A percentile compares a stretch with the other conserved stretches of the same genome.
Evolutionary conservation across 2,888 invertebrate genomes (phyloP).

Genomic region (Folsomia candida): DNA sequence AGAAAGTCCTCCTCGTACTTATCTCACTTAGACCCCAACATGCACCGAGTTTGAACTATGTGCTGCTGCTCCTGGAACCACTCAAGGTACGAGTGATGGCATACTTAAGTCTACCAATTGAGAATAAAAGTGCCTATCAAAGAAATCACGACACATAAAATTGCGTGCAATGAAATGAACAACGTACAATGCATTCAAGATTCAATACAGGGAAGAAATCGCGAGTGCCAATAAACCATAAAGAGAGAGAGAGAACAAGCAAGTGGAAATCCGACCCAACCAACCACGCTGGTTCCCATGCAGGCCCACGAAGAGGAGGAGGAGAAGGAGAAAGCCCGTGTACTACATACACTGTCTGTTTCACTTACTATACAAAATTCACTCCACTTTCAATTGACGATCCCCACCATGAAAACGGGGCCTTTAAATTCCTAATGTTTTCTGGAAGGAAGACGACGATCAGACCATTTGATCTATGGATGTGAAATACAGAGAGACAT

Average conservation of each 20-base stretch:
- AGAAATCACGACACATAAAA: conserved; percentile 8
- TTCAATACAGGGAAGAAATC: conserved; percentile 3
- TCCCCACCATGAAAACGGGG: background rate
- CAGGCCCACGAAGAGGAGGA: background rate
- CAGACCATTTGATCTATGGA: background rate
- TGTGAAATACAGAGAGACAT: too few species aligned
- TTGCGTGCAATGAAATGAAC: conserved; percentile 5
- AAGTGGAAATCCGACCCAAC: background rate
- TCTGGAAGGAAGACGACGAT: background rate
- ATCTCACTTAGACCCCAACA: background rate
- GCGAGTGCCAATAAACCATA: conserved; percentile 3
- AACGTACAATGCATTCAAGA: conserved; percentile 5
- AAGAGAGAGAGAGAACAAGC: background rate
- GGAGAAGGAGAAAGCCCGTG: too few species aligned
- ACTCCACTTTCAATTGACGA: background rate
- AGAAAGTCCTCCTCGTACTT: too few species aligned
- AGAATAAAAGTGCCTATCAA: background rate
- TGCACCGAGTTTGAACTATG: too few species aligned
- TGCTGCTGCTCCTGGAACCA: too few species aligned
- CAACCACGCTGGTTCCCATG: background rate
- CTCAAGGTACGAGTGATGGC: background rate
- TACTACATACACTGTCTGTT: background rate
- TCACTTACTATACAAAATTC: background rate
- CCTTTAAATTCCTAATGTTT: background rate
- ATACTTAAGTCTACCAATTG: conserved; percentile 1